A percentile compares a stretch with the other conserved stretches of the same genome.
Evolutionary conservation across 1,140 invertebrate species (phyloP).

Genomic region (Conus betulinus): DNA sequence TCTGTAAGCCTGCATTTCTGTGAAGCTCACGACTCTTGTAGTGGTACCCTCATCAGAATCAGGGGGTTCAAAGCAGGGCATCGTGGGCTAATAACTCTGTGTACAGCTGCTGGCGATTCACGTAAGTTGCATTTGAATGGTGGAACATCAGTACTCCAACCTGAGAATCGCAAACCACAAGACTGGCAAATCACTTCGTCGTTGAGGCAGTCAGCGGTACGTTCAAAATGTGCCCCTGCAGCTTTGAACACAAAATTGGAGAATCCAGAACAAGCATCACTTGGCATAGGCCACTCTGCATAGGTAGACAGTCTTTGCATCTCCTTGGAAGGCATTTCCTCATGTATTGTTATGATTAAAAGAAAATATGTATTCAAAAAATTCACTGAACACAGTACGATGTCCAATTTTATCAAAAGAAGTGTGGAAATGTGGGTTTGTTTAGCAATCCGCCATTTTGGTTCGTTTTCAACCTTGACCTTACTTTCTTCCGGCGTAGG

Average conservation of each 20-base stretch:
- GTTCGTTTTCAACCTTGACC: neutral
- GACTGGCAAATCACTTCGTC: conserved; percentile 17
- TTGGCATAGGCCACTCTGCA: conserved; percentile 9
- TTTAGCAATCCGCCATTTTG: conserved; percentile 21
- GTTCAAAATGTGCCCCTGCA: conserved; percentile 9
- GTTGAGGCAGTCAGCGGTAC: neutral
- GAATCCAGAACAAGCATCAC: conserved; percentile 8
- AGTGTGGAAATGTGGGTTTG: neutral
- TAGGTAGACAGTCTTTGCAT: conserved; percentile 2
- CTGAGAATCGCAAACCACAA: neutral
- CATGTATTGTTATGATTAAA: neutral
- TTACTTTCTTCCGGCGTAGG: neutral
- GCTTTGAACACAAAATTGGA: neutral
- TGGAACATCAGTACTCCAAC: neutral
- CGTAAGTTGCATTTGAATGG: neutral
- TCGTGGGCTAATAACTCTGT: neutral
- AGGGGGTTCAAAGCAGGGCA: conserved; percentile 1
- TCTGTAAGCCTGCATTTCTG: too few species aligned
- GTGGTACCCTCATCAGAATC: neutral
- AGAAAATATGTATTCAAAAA: neutral
- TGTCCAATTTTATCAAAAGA: neutral
- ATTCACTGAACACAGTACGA: neutral
- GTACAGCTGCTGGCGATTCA: conserved; percentile 14
- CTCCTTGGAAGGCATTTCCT: neutral
- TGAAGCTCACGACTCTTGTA: neutral